Conservation (phyloP, 2,797 vertebrate genomes). For the Hippoglossus hippoglossus region DNA sequence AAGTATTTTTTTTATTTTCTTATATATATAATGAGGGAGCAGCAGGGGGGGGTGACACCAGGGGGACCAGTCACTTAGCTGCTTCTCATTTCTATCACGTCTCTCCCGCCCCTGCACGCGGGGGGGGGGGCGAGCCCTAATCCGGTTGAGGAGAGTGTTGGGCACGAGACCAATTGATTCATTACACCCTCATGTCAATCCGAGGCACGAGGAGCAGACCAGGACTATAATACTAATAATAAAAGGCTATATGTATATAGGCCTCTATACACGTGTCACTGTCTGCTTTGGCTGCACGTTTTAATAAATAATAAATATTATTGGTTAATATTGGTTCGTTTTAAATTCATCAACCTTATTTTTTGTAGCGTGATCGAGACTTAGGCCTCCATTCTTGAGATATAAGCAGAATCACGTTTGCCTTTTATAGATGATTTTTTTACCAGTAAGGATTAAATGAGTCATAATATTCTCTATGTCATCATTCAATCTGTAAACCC, state of each 20-base stretch:
- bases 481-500: neutral
- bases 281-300: neutral
- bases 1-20: too few species aligned
- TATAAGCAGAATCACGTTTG: neutral
- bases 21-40: neutral
- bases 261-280: too few species aligned
- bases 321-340: neutral
- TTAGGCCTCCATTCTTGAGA: neutral
- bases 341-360: neutral
- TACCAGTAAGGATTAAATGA: neutral
- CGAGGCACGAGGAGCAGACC: conserved; percentile 15
- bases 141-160: conserved; percentile 58
- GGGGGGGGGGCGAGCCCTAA: conserved; percentile 54
- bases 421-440: neutral
- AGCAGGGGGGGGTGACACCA: conserved; percentile 9
- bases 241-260: too few species aligned
- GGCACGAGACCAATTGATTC: conserved; percentile 72
- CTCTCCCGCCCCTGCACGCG: conserved; percentile 28
- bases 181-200: conserved; percentile 65
- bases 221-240: neutral
- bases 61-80: neutral
- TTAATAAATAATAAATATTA: neutral
- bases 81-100: conserved; percentile 63
- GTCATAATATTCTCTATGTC: neutral
- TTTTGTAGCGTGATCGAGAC: neutral